Base-by-base conservation (phyloP, 2,888 invertebrate species). In the Trissoscelio sp. region DNA sequence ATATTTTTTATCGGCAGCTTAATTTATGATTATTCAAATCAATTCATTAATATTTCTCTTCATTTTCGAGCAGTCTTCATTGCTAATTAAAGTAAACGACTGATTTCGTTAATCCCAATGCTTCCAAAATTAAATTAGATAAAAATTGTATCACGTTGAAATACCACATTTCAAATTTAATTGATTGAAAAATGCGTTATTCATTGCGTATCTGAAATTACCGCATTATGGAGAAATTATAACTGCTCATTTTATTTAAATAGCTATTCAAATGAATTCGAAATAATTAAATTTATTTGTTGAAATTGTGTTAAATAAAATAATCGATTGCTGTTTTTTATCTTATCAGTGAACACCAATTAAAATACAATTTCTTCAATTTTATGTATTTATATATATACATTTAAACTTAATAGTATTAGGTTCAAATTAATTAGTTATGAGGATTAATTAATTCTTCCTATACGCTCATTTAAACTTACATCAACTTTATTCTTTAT, bases 41-140 rank as follows among this genome's bases (percentile, higher is more conserved):
- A 51, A 51, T 51, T 51, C 51, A 51, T 51, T 51, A 51, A 51
- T 51, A n/a, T 24, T 24, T 12, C 28, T 9, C 51, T 22, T 51
- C 51, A 24, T 24, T 51, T 12, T 51, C 24, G 12, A 24, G 28
- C 51, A 3, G 46, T 51, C 28, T 22, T 51, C 51, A 3, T 24
- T 4, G 51, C 24, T 51, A 51, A 51, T 51, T 51, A 51, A 51
- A 24, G 24, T 24, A 18, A 51, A 51, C 28, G 28, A 51, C 51
- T 1, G 12, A 51, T 51, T 51, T 48, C 48, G 9, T 48, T 48
- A 48, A 22, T 48, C 22, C 48, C 44, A 16, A 44, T 12, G 44
- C 12, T 44, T 16, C 12, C 1, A 46, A 46, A 46, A 46, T 46
- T 11, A 18, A 20, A 46, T 6, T 46, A 46, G 6, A 12, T 46